A percentile compares a stretch with the other conserved stretches of the same genome.
Conservation (phyloP, 1,140 invertebrate genomes). For the Gonioctena quinquepunctata region DNA sequence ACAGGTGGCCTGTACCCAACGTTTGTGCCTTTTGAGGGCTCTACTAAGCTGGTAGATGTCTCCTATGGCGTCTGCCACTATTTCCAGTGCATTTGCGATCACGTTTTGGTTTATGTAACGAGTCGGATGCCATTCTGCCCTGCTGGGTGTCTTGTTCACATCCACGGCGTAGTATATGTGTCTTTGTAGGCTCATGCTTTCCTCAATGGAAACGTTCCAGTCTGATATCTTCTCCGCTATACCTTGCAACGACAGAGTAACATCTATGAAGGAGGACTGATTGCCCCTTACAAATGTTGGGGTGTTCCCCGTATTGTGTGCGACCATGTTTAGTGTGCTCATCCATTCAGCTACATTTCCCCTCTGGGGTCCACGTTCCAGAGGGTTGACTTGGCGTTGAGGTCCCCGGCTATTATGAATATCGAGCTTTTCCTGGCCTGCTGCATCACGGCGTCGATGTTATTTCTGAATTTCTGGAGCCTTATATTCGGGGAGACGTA, state of each 20-base stretch:
- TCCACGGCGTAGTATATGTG: neutral
- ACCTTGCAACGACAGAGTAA: neutral
- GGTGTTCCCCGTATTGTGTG: neutral
- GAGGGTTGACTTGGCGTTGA: conserved; percentile 10
- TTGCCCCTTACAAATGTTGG: neutral
- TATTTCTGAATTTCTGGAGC: neutral
- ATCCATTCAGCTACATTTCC: conserved; percentile 17
- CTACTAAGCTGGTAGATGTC: neutral
- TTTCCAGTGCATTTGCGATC: neutral
- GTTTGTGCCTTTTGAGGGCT: neutral
- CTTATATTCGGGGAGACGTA: neutral
- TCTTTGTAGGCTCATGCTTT: conserved; percentile 2
- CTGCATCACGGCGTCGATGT: neutral
- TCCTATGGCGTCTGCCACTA: neutral
- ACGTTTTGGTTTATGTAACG: neutral
- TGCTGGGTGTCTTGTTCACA: neutral
- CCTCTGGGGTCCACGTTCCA: conserved; percentile 20
- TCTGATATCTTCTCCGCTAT: neutral
- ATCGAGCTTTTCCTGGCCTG: neutral
- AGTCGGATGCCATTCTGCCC: neutral
- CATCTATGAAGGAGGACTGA: neutral
- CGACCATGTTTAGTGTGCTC: neutral
- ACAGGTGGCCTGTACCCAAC: neutral
- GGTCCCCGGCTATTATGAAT: conserved; percentile 7
- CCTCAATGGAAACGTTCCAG: neutral